Evolutionary conservation across 2,797 vertebrate species (phyloP), one percentile per base, ranked within the genome.

Genomic region (Bucorvus abyssinicus): DNA sequence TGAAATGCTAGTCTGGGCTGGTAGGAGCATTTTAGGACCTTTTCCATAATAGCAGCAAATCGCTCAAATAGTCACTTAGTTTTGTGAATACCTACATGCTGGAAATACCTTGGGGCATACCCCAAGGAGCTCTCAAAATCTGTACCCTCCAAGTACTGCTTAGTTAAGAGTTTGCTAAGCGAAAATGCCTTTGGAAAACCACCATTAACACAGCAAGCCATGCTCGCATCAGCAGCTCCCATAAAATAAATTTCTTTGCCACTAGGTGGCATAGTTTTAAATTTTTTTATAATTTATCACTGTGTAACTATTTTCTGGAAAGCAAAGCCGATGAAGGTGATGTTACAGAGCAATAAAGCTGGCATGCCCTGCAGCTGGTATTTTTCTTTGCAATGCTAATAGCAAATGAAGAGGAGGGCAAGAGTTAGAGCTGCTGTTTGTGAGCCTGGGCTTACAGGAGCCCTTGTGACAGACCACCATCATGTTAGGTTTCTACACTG

Each of bases 191-290:
- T 69, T 42, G 42, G 26, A 76, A 84, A 75, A 36, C 26, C 14
- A 19, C 15, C 9, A 2, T 8, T 40, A 53, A 29, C 40, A 14
- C 14, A 60, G 22, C 52, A 53, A 71, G 26, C 26, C 6, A 1
- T 4, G 30, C 56, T 57, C 23, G 7, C 16, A 22, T 17, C 44
- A 45, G 32, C 12, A 49, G 26, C n/a, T 73, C 68, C 45, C 65
- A 26, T 44, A 8, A 40, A 52, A 69, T 2, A 81, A 73, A 70
- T 29, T 34, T 8, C 26, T 44, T 87, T 84, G 83, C 96, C 96
- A 91, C 96, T 96, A 96, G 97, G 84, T 97, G 97, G 97, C 96
- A 95, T 12, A 49, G 22, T 49, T 24, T 10, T 23, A 24, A 49
- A 24, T 10, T 12, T 20, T 49, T 24, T 13, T 23, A 23, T 24